Conservation (phyloP, 2,888 invertebrate genomes). For the Onchidella celtica region DNA sequence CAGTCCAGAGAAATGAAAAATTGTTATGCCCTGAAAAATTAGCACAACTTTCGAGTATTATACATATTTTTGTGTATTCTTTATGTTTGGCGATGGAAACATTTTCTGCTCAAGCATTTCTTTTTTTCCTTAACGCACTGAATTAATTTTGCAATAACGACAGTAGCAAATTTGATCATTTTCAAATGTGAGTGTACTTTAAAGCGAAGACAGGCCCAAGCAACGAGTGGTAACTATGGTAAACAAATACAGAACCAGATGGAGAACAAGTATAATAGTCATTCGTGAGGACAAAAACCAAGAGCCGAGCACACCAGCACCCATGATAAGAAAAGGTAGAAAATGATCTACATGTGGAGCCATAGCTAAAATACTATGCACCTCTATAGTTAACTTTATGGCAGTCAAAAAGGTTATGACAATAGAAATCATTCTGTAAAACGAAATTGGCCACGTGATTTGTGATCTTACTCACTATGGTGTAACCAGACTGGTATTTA, state of each 20-base stretch:
- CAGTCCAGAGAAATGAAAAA: too few relatives aligned
- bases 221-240: not conserved
- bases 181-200: not conserved
- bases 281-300: constrained; percentile 19
- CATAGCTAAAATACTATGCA: not conserved
- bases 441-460: too few relatives aligned
- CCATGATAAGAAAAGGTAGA: not conserved
- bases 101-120: constrained; percentile 33
- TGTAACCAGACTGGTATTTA: too few relatives aligned
- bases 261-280: constrained; percentile 10
- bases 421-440: not conserved
- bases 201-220: constrained; percentile 18
- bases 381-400: too few relatives aligned
- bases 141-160: not conserved
- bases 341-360: not conserved
- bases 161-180: not conserved
- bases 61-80: too few relatives aligned
- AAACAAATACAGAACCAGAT: not conserved
- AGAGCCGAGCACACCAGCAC: constrained; percentile 43
- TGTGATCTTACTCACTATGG: too few relatives aligned
- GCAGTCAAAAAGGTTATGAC: not conserved
- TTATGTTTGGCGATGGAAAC: not conserved
- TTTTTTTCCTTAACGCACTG: not conserved
- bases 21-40: too few relatives aligned
- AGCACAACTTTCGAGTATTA: too few relatives aligned